These are phyloP conservation scores for Cryptomyrus ogoouensis DNA, from an alignment of 2,113 vertebrate species.

Conservation along the genomic window DNA sequence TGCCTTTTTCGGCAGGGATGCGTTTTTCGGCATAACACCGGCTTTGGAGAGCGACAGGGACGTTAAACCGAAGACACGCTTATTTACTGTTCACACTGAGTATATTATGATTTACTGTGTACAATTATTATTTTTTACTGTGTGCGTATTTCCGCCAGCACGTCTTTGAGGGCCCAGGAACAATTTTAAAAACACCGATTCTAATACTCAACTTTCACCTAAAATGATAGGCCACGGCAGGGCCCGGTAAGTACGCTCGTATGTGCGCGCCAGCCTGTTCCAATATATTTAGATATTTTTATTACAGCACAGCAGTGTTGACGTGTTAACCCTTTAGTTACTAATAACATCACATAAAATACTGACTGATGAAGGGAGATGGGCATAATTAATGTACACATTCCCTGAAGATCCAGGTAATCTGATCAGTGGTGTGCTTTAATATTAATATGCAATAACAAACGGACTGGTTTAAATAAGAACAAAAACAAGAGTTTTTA, in stretches of 20 bases:
- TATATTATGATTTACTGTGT: not conserved
- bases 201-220: not conserved
- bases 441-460: not conserved
- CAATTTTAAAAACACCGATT: not conserved
- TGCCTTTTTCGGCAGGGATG: no score
- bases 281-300: not conserved
- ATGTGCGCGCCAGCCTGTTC: not conserved
- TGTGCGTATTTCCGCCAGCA: not conserved
- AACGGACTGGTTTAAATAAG: not conserved
- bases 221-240: not conserved
- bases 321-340: not conserved
- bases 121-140: not conserved
- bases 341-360: not conserved
- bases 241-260: not conserved
- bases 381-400: not conserved
- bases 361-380: not conserved
- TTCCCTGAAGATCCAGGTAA: not conserved
- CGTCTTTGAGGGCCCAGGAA: not conserved
- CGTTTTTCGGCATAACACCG: no score
- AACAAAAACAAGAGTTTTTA: not conserved
- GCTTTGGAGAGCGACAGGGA: not conserved
- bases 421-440: not conserved
- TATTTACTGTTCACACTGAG: not conserved
- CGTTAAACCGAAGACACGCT: not conserved
- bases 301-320: not conserved